phyloP scores from a whole-genome alignment of 2,888 invertebrate species.

The Scaptomyza cyrtandrae region DNA sequence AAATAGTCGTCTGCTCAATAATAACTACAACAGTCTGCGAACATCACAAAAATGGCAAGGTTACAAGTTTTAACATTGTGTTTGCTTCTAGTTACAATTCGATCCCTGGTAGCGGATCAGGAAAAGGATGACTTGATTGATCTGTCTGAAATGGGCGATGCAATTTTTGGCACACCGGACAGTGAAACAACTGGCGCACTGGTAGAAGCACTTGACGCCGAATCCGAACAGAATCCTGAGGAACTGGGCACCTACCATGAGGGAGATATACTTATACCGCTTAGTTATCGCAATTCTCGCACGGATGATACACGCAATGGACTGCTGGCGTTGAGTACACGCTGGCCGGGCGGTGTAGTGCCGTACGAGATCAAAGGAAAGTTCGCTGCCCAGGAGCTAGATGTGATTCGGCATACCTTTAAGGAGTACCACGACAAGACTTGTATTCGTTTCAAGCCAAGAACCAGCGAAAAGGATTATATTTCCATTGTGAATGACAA shows the following conservation, averaged over 20 bases:
- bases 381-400: conserved; percentile 86
- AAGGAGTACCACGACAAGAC: conserved; percentile 90
- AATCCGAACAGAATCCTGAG: conserved; percentile 88
- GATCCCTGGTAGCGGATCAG: conserved; percentile 15
- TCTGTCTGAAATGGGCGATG: conserved; percentile 53
- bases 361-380: conserved; percentile 89
- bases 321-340: conserved; percentile 85
- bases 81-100: conserved; percentile 25
- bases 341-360: conserved; percentile 89
- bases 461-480: conserved; percentile 88
- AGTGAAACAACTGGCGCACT: conserved; percentile 71
- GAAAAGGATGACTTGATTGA: conserved; percentile 55
- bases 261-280: conserved; percentile 90
- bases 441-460: conserved; percentile 89
- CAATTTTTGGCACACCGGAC: conserved; percentile 85
- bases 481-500: conserved; percentile 88
- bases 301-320: conserved; percentile 86
- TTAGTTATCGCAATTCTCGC: conserved; percentile 40
- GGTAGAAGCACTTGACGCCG: conserved; percentile 47
- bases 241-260: conserved; percentile 91
- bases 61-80: conserved; percentile 6
- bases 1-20: conserved; percentile 2
- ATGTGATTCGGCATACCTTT: conserved; percentile 88
- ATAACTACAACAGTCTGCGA: conserved; percentile 30
- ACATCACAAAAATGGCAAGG: conserved; percentile 46